phyloP scores from a whole-genome alignment of 2,797 vertebrate species.

The Eospalax fontanierii region DNA sequence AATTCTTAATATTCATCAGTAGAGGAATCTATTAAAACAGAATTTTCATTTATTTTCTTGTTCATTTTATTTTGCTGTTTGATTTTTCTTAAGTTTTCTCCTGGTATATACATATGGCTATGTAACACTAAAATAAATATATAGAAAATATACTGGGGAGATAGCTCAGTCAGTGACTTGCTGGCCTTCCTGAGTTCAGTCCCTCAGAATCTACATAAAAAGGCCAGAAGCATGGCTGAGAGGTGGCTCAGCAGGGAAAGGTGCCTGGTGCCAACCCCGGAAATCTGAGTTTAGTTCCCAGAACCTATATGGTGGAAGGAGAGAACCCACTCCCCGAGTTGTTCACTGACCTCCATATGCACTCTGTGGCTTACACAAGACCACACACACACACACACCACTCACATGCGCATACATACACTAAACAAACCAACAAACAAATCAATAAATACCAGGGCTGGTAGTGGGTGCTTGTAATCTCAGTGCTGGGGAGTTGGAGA shows the following conservation, averaged over 20 bases:
- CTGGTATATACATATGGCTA: constrained; percentile 35
- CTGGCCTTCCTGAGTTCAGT: neutral
- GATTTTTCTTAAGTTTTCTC: constrained; percentile 31
- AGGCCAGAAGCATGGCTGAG: neutral
- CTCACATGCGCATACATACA: no score
- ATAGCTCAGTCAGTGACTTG: neutral
- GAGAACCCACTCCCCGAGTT: neutral
- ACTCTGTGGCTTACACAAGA: neutral
- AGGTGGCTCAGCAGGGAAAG: neutral
- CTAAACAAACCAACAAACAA: no score
- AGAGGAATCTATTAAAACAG: neutral
- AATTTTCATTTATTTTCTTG: constrained; percentile 43
- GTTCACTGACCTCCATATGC: neutral
- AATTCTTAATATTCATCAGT: no score
- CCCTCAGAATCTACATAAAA: neutral
- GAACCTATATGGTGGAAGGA: neutral
- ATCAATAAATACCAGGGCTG: no score
- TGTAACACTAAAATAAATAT: neutral
- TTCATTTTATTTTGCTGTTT: constrained; percentile 31
- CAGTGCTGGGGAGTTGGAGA: no score
- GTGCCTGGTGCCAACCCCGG: neutral
- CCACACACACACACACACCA: no score
- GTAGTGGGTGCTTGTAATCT: no score
- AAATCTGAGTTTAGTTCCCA: neutral
- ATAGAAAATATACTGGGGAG: neutral